Evolutionary conservation across 2,113 vertebrate species (phyloP), one percentile per base, ranked within the genome.

Genomic region (Nibea coibor): DNA sequence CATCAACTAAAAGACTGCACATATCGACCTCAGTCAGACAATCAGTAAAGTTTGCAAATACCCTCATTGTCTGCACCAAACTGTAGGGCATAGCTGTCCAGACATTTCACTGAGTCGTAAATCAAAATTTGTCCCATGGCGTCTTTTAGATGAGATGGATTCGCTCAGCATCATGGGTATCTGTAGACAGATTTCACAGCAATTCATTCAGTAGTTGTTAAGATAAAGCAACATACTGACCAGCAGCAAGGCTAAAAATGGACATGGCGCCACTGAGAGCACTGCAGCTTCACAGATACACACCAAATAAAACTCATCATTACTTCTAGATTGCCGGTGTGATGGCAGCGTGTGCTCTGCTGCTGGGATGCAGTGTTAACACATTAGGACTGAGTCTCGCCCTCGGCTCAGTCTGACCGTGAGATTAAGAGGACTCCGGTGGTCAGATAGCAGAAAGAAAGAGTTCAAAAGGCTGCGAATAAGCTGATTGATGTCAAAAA

Each of bases 401-500:
- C 31, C 67, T 64, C 76, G 51, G 80, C 61, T 62, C 24, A 47
- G 31, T 45, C 15, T 19, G 50, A 51, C 71, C 10, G 39, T 19
- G 35, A 54, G 28, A 68, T 57, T 35, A 67, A 68, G 65, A 75
- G 63, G 15, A 39, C 42, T 31, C 28, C 39, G 59, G 54, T 12
- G 72, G 75, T 58, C 76, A 39, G 42, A 76, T 17, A 45, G 7
- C 31, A 48, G 51, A 69, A 4, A 57, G 66, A 31, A n/a, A 2
- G 47, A 54, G 14, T 12, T 39, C 62, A 51, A 53, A 53, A 67
- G 39, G 10, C 59, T 22, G 62, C 2, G 43, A 57, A 73, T 57
- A 76, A 48, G 68, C 14, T 69, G 78, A 77, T 20, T 72, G 78
- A 81, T 77, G 59, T 20, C 19, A 48, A 67, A 64, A 42, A 17